These are phyloP conservation scores for Fistularia tabacaria DNA, from an alignment of 2,797 vertebrate genomes.

Conservation along the genomic window DNA sequence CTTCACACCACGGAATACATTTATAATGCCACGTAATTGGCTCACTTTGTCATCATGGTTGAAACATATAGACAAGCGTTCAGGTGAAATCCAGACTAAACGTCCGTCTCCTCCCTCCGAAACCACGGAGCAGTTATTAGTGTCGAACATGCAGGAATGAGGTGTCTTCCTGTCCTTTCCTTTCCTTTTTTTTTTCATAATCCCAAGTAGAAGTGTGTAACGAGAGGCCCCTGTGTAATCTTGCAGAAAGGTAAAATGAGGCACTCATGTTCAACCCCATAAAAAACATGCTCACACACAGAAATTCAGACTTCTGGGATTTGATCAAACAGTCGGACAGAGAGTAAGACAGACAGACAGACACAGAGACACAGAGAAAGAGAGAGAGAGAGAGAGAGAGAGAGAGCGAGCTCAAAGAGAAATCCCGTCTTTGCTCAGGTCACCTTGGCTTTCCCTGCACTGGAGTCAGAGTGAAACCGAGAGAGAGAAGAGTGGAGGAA, in stretches of 20 bases:
- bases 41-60: no score
- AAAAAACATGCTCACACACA: constrained; percentile 11
- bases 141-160: background rate
- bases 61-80: no score
- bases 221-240: constrained; percentile 16
- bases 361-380: background rate
- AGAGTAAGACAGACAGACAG: background rate
- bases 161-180: constrained; percentile 27
- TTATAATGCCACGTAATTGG: no score
- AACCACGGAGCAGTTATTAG: constrained; percentile 4
- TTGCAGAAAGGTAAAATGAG: constrained; percentile 14
- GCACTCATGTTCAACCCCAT: no score
- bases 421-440: constrained; percentile 33
- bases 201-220: constrained; percentile 16
- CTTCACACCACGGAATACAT: no score
- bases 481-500: constrained; percentile 11
- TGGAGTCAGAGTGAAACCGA: no score
- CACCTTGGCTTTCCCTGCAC: constrained; percentile 38
- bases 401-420: background rate
- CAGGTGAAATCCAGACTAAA: no score
- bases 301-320: constrained; percentile 24
- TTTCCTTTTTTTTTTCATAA: constrained; percentile 20
- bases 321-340: constrained; percentile 2
- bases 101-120: constrained; percentile 9
- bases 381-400: background rate